A percentile compares a stretch with the other conserved stretches of the same genome.
phyloP scores from a whole-genome alignment of 2,797 vertebrate genomes.

The Channa striata region DNA sequence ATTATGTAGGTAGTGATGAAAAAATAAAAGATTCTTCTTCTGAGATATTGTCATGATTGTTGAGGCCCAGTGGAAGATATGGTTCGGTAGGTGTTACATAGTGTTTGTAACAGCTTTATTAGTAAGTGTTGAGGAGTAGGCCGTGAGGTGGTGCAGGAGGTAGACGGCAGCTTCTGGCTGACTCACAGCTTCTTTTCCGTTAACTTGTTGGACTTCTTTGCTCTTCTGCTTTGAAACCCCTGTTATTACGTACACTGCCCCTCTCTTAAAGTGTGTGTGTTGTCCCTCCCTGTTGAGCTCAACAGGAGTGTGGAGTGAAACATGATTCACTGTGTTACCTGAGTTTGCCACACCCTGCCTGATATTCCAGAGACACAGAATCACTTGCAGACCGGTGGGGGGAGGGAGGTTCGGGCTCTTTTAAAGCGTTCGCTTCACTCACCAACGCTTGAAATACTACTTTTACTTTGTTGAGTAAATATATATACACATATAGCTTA shows the following conservation, averaged over 20 bases:
- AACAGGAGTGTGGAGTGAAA: conserved; percentile 52
- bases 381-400: conserved; percentile 26
- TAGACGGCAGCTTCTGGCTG: conserved; percentile 3
- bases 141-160: not conserved
- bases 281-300: conserved; percentile 20
- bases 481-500: not conserved
- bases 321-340: conserved; percentile 63
- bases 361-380: conserved; percentile 22
- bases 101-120: conserved; percentile 9
- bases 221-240: conserved; percentile 11
- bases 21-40: not conserved
- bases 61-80: not conserved
- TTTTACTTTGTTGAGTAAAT: conserved; percentile 38
- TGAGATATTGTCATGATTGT: not conserved
- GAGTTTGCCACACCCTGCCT: conserved; percentile 66
- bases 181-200: conserved; percentile 38
- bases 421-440: conserved; percentile 21
- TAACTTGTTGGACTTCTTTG: conserved; percentile 12
- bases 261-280: not conserved
- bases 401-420: conserved; percentile 24
- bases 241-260: conserved; percentile 19
- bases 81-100: not conserved
- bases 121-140: conserved; percentile 16
- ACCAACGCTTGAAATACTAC: conserved; percentile 40
- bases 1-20: not conserved